Percentiles rank a stretch among this genome's conserved stretches.
Conservation (phyloP, 2,797 vertebrate genomes). For the Danio choprae region DNA sequence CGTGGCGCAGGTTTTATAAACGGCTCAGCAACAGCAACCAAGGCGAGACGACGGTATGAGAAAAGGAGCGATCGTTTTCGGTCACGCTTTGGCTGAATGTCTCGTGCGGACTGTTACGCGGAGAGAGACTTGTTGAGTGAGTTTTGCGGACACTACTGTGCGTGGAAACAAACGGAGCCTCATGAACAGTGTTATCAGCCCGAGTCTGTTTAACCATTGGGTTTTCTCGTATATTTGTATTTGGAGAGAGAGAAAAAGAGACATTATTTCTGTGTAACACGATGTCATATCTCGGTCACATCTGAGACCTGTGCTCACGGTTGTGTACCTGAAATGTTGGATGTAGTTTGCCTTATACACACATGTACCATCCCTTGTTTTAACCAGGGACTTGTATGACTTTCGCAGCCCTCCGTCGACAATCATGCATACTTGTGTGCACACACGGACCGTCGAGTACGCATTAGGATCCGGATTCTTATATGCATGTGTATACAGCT, state of each 20-base stretch:
- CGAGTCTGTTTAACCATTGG: conserved; percentile 27
- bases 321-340: conserved; percentile 46
- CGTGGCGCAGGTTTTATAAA: conserved; percentile 96
- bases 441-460: conserved; percentile 52
- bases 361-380: conserved; percentile 57
- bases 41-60: conserved; percentile 97
- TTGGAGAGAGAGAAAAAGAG: conserved; percentile 28
- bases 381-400: conserved; percentile 58
- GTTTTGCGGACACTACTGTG: conserved; percentile 45
- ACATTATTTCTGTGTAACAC: conserved; percentile 55
- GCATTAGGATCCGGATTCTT: conserved; percentile 56
- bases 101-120: conserved; percentile 14
- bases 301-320: conserved; percentile 51
- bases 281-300: conserved; percentile 53
- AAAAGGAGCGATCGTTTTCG: conserved; percentile 1
- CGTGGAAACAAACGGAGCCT: conserved; percentile 37
- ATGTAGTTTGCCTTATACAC: conserved; percentile 59
- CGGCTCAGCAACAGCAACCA: conserved; percentile 93
- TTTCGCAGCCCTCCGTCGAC: conserved; percentile 63
- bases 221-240: conserved; percentile 35
- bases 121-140: conserved; percentile 29
- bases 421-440: conserved; percentile 65
- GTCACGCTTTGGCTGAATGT: conserved; percentile 47
- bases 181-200: conserved; percentile 35
- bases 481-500: conserved; percentile 77